Evolutionary conservation across 2,888 invertebrate genomes (phyloP), one percentile per base, ranked within the genome.

Genomic region (Cheilosia soror): DNA sequence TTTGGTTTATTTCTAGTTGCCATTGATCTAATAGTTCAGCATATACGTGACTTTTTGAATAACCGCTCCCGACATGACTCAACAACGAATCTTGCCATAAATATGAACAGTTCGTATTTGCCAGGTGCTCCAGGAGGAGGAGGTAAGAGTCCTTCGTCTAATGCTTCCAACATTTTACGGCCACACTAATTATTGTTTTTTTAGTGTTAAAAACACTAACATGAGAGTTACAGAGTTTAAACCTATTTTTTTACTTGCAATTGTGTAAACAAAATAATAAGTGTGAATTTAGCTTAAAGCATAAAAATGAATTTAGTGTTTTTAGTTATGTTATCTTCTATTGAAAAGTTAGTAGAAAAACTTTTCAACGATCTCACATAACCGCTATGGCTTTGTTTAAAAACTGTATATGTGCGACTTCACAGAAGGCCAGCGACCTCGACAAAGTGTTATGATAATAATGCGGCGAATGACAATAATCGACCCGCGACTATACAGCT

Each of bases 21-120:
- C 88, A 98, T 99, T 91, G 98, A 98, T 92, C 94, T 99, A 92
- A 98, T 99, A 90, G 98, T 99, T 63, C 98, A 98, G 93, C 98
- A 98, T 93, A 98, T 99, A 92, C 96, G 97, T 89, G 98, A 98
- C 92, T 95, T 98, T 90, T 93, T 98, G 89, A 95, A 94, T 90
- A 94, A 94, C 90, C 93, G 94, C 11, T 89, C 90, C 5, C 89
- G 88, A 20, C 88, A 88, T 62, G 90, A 89, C 5, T 91, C 91
- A n/a, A 89, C 90, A 5, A 88, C 88, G 27, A 91, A 90, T 33
- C 89, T 91, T 78, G 89, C 89, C 13, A 87, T 90, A 25, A 89
- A 88, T 81, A 90, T 90, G 89, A 90, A 89, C 15, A 76, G 53
- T 68, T 68, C 81, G 3, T 85, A 80, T 44, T 81, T 89, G 81